Base-by-base conservation (phyloP, 2,113 vertebrate species). In the Ranitomeya variabilis region DNA sequence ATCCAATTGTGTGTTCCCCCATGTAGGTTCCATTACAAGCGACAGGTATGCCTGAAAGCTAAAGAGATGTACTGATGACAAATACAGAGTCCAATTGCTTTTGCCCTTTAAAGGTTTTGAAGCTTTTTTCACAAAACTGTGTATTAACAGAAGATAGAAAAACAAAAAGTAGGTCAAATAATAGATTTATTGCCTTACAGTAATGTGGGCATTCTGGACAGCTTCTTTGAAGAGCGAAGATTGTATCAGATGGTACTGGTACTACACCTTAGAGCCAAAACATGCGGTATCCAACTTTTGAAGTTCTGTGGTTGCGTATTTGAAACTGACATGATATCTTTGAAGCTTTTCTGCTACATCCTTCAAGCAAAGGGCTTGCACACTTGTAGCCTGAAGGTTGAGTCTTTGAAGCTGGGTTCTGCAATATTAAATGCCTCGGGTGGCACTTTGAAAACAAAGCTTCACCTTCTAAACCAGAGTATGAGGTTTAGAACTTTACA, bases 201-300 rank as follows among this genome's bases (percentile, higher is more conserved):
- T 18, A 74, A 74, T 74, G 76, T 86, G 71, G 71, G 55, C 69
- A 86, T 76, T 86, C 69, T 76, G 84, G 54, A 9, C 73, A 74
- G 26, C 14, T 76, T 23, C 69, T 79, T 79, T 79, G 45, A 87
- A 87, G n/a, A 78, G n/a, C 23, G 13, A 23, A 67, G 7, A 67
- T 57, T 67, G 76, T 59, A 80, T 80, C 76, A 54, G 16, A 86
- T 78, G n/a, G 66, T 79, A 52, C 37, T 59, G 18, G 15, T 79
- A 79, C 74, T 69, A 69, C 86, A 86, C 86, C 86, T 87, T 80
- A 80, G 62, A 87, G 78, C 77, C 62, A 79, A n/a, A 80, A 23
- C 10, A 21, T 59, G 86, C 37, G 21, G 45, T 66, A 26, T 87
- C 80, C 45, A 69, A 87, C 64, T 23, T 87, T 87, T 87, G 86